Conservation (phyloP, 2,797 vertebrate genomes). For the Hypotaenidia philippensis region DNA sequence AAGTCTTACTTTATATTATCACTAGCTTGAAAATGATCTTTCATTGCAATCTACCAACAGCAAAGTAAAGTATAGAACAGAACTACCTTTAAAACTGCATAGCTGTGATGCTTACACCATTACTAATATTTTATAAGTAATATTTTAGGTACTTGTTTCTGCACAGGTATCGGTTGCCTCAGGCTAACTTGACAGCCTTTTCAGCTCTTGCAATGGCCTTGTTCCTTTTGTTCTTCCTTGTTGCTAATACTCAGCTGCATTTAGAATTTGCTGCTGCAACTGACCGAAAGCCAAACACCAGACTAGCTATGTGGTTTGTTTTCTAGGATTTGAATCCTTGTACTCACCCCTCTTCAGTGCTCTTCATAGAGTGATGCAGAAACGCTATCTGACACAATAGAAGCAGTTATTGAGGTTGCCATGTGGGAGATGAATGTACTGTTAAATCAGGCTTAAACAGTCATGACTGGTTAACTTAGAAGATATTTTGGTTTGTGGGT, state of each 20-base stretch:
- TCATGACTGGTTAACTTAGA: neutral
- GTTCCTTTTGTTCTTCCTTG: neutral
- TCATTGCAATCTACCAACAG: rapidly evolving
- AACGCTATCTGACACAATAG: neutral
- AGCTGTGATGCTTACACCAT: neutral
- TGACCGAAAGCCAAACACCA: neutral
- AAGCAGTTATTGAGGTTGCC: neutral
- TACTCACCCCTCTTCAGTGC: neutral
- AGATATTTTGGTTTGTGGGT: neutral
- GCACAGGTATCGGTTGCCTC: neutral
- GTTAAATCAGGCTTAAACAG: neutral
- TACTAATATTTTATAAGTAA: neutral
- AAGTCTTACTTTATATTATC: neutral
- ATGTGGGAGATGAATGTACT: neutral
- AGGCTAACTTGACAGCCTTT: neutral
- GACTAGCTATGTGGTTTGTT: neutral
- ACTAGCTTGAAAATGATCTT: neutral
- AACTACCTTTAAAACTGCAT: neutral
- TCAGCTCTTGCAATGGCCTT: neutral
- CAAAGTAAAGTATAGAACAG: neutral
- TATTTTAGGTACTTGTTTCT: neutral
- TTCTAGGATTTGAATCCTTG: neutral
- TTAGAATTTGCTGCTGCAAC: neutral
- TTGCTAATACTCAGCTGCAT: neutral
- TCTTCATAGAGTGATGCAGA: neutral